Conservation (phyloP, 1,140 invertebrate genomes). For the Drosophila yakuba region DNA sequence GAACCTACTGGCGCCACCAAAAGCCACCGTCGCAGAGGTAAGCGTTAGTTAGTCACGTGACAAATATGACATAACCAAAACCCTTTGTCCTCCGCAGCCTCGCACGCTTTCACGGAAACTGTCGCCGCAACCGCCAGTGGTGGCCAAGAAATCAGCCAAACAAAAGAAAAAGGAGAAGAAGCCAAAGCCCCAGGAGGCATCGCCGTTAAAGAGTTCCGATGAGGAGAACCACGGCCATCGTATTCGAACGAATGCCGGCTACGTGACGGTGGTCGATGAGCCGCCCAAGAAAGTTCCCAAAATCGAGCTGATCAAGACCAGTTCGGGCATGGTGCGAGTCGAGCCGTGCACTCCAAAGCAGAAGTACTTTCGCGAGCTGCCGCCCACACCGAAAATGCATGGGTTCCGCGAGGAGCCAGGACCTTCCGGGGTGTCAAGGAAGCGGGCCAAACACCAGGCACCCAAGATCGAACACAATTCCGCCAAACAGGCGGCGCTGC, state of each 20-base stretch:
- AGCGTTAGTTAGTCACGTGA: not conserved
- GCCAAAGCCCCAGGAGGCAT: slow-evolving; percentile 16
- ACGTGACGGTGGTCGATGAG: slow-evolving; percentile 35
- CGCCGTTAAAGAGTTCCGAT: slow-evolving; percentile 64
- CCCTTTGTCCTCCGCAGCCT: slow-evolving; percentile 6
- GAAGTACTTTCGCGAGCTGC: slow-evolving; percentile 64
- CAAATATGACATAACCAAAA: not conserved
- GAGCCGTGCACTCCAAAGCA: slow-evolving; percentile 65
- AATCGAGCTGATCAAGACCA: slow-evolving; percentile 42
- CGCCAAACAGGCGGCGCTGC: slow-evolving; percentile 56
- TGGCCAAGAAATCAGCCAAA: not conserved
- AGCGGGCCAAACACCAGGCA: slow-evolving; percentile 1
- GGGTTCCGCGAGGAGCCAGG: slow-evolving; percentile 29
- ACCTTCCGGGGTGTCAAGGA: slow-evolving; percentile 1
- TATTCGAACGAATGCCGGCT: slow-evolving; percentile 59
- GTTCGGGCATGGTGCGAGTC: slow-evolving; percentile 59
- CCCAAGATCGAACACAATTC: slow-evolving; percentile 17
- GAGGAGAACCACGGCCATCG: slow-evolving; percentile 51
- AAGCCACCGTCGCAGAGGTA: slow-evolving; percentile 23
- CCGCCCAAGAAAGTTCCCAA: not conserved
- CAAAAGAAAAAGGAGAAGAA: slow-evolving; percentile 15
- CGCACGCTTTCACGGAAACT: slow-evolving; percentile 51
- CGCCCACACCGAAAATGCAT: slow-evolving; percentile 34
- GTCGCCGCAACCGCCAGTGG: slow-evolving; percentile 28
- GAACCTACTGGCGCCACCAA: slow-evolving; percentile 26